Evolutionary conservation across 2,888 invertebrate species (phyloP), one percentile per base, ranked within the genome.

Genomic region (Yponomeuta evonymella): DNA sequence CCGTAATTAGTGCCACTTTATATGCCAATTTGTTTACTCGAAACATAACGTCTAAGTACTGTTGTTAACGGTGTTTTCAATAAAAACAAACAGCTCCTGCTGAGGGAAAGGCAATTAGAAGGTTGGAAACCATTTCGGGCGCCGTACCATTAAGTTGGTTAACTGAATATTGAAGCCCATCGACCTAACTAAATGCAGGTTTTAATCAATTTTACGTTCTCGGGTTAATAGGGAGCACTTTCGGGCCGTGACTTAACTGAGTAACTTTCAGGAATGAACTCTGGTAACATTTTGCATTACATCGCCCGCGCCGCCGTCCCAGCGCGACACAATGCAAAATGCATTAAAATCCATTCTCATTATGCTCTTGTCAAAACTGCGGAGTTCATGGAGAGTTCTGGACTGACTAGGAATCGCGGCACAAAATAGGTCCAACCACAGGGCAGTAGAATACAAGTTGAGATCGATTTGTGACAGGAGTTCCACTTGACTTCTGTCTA

Each of bases 1-100:
- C 70, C 71, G 80, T 86, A 85, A 88, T 87, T 85, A 85, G 83
- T 79, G 78, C 81, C 82, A 85, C 79, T 84, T 83, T 81, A 81
- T 79, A 74, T 79, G 81, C 82, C 87, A 87, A 88, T 87, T 86
- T 87, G 86, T 87, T 87, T 86, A 48, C 84, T 83, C 82, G 83
- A 81, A 79, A 79, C 81, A 80, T 87, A 81, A 85, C 83, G 84
- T 85, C 86, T 86, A 48, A 67, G 23, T 36, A 67, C n/a, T 29
- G 67, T 67, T 67, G 67, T 67, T 36, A 67, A 70, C 33, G 63
- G 62, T 67, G 63, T 48, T 70, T 70, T 63, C 62, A 36, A 63
- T 63, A 43, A 58, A 58, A 69, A 67, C 48, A 67, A 67, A 67
- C 67, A 67, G 67, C 15, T 67, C 43, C 51, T 58, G 51, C 15